Conservation (phyloP, 2,797 vertebrate species). For the Eulemur coronatus region DNA sequence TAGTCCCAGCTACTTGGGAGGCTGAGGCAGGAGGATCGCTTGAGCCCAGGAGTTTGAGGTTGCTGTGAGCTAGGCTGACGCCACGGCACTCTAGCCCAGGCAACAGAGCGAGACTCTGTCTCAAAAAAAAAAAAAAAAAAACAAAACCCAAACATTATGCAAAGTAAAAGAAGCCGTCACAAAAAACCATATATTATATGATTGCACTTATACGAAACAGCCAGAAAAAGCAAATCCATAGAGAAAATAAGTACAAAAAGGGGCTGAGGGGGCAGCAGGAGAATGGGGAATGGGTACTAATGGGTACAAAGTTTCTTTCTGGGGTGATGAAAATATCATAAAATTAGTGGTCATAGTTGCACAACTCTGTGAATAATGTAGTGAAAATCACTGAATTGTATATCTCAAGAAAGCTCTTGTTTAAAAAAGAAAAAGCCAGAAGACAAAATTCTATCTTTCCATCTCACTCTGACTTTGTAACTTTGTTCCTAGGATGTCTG, state of each 20-base stretch:
- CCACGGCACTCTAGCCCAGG: too few species aligned
- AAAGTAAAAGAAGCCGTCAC: constrained; percentile 33
- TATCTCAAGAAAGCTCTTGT: not conserved
- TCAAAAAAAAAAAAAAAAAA: too few species aligned
- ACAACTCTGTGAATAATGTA: constrained; percentile 16
- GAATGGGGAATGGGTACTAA: not conserved
- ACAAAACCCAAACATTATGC: not conserved
- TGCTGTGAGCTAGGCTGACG: too few species aligned
- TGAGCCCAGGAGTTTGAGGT: too few species aligned
- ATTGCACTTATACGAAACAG: constrained; percentile 11
- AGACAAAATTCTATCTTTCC: constrained; percentile 45
- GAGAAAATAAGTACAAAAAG: constrained; percentile 17
- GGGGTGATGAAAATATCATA: constrained; percentile 24
- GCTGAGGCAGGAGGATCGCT: too few species aligned
- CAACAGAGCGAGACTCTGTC: too few species aligned
- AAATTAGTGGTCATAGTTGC: not conserved
- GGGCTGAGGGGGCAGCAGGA: not conserved
- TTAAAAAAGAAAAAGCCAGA: not conserved
- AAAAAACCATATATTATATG: constrained; percentile 3
- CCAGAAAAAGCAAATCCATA: constrained; percentile 33
- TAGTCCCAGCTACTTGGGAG: too few species aligned
- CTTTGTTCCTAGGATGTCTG: not conserved
- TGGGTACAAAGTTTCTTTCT: not conserved
- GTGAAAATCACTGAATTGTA: not conserved
- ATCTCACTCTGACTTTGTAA: constrained; percentile 20